Percentiles rank a stretch among this genome's conserved stretches.
These are phyloP conservation scores for Phalacrocorax carbo DNA, from an alignment of 2,113 vertebrate species.

Conservation along the genomic window DNA sequence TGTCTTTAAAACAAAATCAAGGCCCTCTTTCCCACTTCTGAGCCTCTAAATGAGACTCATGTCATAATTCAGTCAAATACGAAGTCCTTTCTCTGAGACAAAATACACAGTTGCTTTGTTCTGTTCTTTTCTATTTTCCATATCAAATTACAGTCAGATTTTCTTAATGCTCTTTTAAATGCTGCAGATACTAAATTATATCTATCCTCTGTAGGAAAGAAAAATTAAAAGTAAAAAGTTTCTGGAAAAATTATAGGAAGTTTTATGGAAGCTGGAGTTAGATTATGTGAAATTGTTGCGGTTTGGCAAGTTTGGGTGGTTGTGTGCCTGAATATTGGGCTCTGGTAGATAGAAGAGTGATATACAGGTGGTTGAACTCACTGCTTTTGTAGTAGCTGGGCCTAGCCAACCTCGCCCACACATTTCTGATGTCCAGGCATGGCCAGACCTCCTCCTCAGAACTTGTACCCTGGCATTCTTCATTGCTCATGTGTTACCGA, in stretches of 20 bases:
- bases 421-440: neutral
- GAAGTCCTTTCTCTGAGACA: neutral
- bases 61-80: neutral
- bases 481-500: accelerated
- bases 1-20: neutral
- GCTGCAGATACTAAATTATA: neutral
- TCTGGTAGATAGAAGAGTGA: accelerated
- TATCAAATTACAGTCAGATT: neutral
- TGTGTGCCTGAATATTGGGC: neutral
- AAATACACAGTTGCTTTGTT: neutral
- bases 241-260: neutral
- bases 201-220: neutral
- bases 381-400: neutral
- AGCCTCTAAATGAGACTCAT: neutral
- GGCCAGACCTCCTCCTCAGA: neutral
- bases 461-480: no score
- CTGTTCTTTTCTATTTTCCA: neutral
- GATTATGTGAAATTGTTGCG: neutral
- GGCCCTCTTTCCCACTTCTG: neutral
- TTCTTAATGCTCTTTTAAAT: neutral
- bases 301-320: neutral
- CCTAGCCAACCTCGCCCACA: neutral
- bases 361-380: neutral
- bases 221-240: neutral
- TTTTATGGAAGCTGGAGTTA: neutral